These are phyloP conservation scores for Todus mexicanus DNA, from an alignment of 2,797 vertebrate species.

Conservation along the genomic window DNA sequence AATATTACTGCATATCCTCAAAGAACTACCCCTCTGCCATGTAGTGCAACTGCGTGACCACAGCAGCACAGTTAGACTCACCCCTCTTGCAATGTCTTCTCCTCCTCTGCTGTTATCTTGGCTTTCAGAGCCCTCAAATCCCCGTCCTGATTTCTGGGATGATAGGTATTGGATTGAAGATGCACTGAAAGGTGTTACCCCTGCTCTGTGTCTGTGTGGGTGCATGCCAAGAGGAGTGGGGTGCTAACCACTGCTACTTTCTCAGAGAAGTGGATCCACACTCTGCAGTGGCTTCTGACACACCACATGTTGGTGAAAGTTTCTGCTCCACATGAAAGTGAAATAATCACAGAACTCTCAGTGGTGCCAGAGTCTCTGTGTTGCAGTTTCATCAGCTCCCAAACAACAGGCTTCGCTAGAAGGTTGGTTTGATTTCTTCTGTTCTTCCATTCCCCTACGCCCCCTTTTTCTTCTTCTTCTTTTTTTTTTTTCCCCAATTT, in stretches of 20 bases:
- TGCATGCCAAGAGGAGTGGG: fast-evolving
- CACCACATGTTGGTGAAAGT: fast-evolving
- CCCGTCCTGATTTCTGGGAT: background rate
- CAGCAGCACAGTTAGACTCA: background rate
- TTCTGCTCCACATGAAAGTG: background rate
- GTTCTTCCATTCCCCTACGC: background rate
- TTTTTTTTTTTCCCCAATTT: too few species aligned
- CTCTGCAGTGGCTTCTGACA: background rate
- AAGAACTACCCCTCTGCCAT: background rate
- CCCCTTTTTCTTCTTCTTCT: background rate
- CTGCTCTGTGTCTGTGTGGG: background rate
- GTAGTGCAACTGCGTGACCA: background rate
- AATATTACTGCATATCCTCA: fast-evolving
- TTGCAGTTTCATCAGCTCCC: background rate
- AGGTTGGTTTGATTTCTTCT: background rate
- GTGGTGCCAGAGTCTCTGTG: background rate
- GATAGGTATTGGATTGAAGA: background rate
- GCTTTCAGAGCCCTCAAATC: background rate
- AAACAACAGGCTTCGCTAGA: background rate
- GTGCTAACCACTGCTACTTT: background rate
- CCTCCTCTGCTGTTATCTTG: background rate
- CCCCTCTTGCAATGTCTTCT: background rate
- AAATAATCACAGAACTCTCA: background rate
- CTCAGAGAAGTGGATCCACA: background rate
- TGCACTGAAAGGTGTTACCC: background rate